A percentile compares a stretch with the other conserved stretches of the same genome.
These are phyloP conservation scores for Crax fasciolata DNA, from an alignment of 2,797 vertebrate genomes.

Conservation along the genomic window DNA sequence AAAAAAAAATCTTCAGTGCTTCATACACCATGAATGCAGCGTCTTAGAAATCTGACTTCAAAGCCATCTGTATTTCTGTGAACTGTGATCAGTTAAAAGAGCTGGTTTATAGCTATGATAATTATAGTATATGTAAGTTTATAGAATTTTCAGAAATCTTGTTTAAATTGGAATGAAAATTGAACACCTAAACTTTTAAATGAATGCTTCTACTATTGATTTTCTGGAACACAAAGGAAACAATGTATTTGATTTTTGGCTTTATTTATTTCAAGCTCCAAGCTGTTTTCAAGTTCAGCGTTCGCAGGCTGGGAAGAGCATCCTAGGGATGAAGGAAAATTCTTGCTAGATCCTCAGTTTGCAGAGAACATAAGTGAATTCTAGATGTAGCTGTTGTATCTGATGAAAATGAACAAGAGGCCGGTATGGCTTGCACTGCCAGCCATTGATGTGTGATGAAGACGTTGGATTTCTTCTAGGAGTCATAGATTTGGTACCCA, in stretches of 20 bases:
- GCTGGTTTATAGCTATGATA: neutral
- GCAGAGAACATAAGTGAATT: neutral
- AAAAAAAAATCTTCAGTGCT: neutral
- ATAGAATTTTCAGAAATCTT: conserved; percentile 12
- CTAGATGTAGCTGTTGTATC: neutral
- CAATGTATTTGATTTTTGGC: neutral
- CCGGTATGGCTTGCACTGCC: neutral
- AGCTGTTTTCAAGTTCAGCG: neutral
- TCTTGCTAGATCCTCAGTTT: neutral
- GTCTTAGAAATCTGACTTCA: conserved; percentile 1
- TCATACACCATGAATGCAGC: neutral
- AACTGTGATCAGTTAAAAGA: conserved; percentile 29
- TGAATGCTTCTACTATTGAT: neutral
- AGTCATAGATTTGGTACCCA: neutral
- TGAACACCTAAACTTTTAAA: neutral
- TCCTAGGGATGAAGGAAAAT: neutral
- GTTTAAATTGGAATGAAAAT: conserved; percentile 4
- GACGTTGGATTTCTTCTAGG: neutral
- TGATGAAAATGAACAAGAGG: neutral
- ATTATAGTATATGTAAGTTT: conserved; percentile 1
- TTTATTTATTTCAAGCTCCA: conserved; percentile 8
- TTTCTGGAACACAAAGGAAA: conserved; percentile 30
- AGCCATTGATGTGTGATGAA: neutral
- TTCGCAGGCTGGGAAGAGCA: neutral
- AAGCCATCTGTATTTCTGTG: neutral